Percentiles rank a stretch among this genome's conserved stretches.
Evolutionary conservation across 2,888 invertebrate species (phyloP).

Genomic region (Furcula furcula): DNA sequence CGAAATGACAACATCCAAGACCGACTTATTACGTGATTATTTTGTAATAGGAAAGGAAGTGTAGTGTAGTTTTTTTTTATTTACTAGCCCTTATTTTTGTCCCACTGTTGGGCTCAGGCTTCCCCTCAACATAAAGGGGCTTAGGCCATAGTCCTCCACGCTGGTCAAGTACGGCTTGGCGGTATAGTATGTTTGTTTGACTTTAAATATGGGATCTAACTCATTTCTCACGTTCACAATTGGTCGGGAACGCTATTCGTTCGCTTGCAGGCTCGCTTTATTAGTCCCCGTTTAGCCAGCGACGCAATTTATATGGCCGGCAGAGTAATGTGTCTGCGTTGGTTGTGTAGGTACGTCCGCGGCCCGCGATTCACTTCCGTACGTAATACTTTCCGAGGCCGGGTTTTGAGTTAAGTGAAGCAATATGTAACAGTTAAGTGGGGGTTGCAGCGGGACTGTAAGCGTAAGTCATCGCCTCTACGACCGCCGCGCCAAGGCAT

Average conservation of each 20-base stretch:
- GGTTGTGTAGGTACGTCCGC: conserved; percentile 36
- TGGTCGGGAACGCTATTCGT: conserved; percentile 22
- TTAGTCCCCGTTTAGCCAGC: conserved; percentile 26
- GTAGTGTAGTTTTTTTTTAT: too few relatives aligned
- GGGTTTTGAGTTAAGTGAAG: conserved; percentile 66
- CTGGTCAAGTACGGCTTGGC: too few relatives aligned
- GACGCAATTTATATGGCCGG: conserved; percentile 36
- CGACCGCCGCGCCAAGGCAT: conserved; percentile 40
- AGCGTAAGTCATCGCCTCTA: conserved; percentile 62
- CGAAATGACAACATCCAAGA: too few relatives aligned
- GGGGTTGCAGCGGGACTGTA: conserved; percentile 49
- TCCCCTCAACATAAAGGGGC: too few relatives aligned
- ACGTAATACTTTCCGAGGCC: conserved; percentile 53
- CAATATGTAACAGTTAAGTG: conserved; percentile 68
- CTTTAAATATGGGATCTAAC: too few relatives aligned
- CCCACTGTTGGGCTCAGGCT: too few relatives aligned
- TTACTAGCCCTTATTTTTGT: too few relatives aligned
- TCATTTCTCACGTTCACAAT: conserved; percentile 12
- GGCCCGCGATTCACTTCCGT: conserved; percentile 44
- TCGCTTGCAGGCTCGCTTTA: conserved; percentile 21
- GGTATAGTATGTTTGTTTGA: too few relatives aligned
- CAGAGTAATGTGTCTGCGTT: conserved; percentile 45
- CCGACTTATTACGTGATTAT: too few relatives aligned
- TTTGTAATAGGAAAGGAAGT: too few relatives aligned
- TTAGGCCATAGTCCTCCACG: too few relatives aligned